A percentile compares a stretch with the other conserved stretches of the same genome.
Conservation (phyloP, 2,888 invertebrate species). For the Drosophila kanekoi region DNA sequence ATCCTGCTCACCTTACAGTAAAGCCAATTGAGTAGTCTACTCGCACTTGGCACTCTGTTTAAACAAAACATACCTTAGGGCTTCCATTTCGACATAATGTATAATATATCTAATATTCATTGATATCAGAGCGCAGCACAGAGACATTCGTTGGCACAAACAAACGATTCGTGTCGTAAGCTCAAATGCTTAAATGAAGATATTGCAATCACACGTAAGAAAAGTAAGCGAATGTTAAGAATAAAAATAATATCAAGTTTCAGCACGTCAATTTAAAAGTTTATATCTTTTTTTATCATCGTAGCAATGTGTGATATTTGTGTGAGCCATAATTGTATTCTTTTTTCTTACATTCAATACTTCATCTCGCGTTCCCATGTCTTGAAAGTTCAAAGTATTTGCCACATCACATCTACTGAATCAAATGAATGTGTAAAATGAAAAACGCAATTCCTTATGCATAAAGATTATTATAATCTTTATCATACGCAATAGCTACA, state of each 20-base stretch:
- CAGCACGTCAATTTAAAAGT: no score
- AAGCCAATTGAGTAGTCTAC: neutral
- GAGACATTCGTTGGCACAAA: no score
- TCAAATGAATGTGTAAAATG: slow-evolving; percentile 13
- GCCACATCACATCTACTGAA: slow-evolving; percentile 4
- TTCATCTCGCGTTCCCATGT: slow-evolving; percentile 5
- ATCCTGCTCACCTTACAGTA: no score
- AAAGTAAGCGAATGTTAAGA: neutral
- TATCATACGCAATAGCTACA: slow-evolving; percentile 33
- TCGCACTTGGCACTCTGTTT: neutral
- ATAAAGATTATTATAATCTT: slow-evolving; percentile 10
- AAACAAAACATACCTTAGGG: neutral
- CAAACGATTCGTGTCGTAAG: no score
- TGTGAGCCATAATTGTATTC: neutral
- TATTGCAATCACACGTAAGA: neutral
- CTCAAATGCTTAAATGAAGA: no score
- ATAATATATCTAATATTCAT: no score
- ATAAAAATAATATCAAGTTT: neutral
- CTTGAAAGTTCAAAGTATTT: slow-evolving; percentile 22
- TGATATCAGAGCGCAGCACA: no score
- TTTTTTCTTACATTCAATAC: neutral
- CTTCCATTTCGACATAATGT: neutral
- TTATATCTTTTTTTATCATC: neutral
- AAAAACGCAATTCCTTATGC: slow-evolving; percentile 16
- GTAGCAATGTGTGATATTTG: neutral